Evolutionary conservation across 2,797 vertebrate genomes (phyloP).

Genomic region (Macropus fuliginosus): DNA sequence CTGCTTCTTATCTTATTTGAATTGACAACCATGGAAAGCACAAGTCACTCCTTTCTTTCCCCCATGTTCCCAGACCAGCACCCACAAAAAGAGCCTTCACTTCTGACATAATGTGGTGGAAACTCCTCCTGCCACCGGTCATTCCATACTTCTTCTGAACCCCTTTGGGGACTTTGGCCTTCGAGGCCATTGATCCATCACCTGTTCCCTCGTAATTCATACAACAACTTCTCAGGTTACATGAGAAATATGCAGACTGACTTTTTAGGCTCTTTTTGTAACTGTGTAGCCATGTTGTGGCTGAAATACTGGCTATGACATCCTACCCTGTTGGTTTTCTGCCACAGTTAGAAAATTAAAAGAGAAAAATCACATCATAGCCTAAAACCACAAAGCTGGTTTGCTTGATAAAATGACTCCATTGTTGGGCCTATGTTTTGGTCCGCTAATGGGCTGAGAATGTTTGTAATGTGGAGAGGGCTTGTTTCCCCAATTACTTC

Average conservation of each 20-base stretch:
- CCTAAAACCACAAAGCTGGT: conserved; percentile 16
- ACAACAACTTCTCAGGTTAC: background rate
- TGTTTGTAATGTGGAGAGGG: conserved; percentile 47
- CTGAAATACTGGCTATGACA: conserved; percentile 53
- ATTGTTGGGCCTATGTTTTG: background rate
- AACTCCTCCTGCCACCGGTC: background rate
- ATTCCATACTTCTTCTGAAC: background rate
- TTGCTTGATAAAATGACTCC: conserved; percentile 41
- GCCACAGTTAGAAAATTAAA: conserved; percentile 56
- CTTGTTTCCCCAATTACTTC: conserved; percentile 51
- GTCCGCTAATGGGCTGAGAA: conserved; percentile 32
- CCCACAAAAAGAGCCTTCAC: background rate
- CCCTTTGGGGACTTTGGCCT: background rate
- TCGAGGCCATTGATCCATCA: background rate
- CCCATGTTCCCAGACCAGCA: background rate
- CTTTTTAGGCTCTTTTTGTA: conserved; percentile 15
- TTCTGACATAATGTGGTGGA: background rate
- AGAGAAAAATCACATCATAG: conserved; percentile 62
- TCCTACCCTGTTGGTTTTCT: conserved; percentile 49
- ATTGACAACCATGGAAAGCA: background rate
- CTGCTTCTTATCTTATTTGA: background rate
- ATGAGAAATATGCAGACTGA: background rate
- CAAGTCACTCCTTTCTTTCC: background rate
- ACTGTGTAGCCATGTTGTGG: background rate
- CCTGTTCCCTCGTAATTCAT: background rate